Conservation (phyloP, 2,797 vertebrate genomes). For the Acanthornis magna region DNA sequence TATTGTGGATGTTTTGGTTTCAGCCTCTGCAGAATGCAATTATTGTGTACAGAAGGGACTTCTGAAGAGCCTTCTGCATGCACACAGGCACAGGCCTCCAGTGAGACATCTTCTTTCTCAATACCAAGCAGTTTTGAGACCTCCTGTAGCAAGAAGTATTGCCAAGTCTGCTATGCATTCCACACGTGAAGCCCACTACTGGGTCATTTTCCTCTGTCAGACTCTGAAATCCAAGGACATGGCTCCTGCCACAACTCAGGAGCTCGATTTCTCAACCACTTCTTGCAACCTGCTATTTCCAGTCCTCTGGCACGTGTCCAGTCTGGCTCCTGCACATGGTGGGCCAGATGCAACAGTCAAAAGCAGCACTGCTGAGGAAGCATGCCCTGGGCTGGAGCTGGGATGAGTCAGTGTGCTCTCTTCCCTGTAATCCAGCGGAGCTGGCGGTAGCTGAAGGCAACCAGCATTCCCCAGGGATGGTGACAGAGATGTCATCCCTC, state of each 20-base stretch:
- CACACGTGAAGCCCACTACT: accelerated
- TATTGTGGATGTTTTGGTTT: neutral
- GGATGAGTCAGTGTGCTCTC: neutral
- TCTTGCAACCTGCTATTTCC: neutral
- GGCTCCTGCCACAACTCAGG: neutral
- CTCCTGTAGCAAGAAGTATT: neutral
- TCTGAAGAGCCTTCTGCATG: neutral
- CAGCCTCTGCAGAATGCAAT: neutral
- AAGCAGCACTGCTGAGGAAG: neutral
- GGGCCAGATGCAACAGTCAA: neutral
- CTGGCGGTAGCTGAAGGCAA: neutral
- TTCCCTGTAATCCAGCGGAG: neutral
- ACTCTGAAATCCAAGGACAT: neutral
- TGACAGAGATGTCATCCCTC: neutral
- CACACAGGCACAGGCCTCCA: accelerated
- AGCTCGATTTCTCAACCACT: neutral
- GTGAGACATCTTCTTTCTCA: neutral
- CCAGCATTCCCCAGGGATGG: neutral
- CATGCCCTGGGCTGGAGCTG: neutral
- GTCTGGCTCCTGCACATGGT: neutral
- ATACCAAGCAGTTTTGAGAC: neutral
- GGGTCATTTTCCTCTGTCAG: neutral
- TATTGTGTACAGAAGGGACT: neutral
- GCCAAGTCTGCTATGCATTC: neutral
- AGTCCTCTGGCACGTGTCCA: neutral